Conservation (phyloP, 1,140 invertebrate species). For the Epicauta chinensis region DNA sequence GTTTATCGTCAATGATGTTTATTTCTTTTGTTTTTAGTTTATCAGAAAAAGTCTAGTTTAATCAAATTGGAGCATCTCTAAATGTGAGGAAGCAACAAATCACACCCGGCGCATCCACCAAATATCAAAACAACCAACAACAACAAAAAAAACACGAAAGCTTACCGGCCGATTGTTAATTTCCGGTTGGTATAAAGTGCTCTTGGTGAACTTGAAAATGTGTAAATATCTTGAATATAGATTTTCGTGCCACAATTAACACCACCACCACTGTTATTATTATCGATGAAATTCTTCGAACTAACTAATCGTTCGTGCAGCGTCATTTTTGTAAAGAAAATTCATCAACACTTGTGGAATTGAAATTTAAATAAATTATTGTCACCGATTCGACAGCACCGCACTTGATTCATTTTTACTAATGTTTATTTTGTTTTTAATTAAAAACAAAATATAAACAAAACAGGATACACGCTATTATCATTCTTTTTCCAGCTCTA, state of each 20-base stretch:
- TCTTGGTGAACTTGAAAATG: slow-evolving; percentile 34
- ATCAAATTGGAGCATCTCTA: too few relatives aligned
- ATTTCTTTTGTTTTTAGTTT: too few relatives aligned
- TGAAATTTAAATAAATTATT: slow-evolving; percentile 1
- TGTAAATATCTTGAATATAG: slow-evolving; percentile 14
- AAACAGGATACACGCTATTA: not conserved
- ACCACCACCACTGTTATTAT: slow-evolving; percentile 1
- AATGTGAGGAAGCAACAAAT: too few relatives aligned
- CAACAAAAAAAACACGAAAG: not conserved
- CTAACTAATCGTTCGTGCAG: not conserved
- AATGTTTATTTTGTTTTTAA: slow-evolving; percentile 1
- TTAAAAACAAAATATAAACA: slow-evolving; percentile 3
- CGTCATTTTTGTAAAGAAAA: slow-evolving; percentile 1
- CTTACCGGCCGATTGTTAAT: slow-evolving; percentile 27
- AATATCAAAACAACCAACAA: not conserved
- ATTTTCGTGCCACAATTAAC: not conserved
- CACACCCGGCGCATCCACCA: not conserved
- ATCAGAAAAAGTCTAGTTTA: too few relatives aligned
- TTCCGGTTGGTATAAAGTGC: slow-evolving; percentile 34
- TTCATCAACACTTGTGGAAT: slow-evolving; percentile 1
- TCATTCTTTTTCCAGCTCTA: not conserved
- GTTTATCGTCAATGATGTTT: too few relatives aligned
- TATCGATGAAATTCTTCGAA: not conserved
- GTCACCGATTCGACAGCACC: not conserved
- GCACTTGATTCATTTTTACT: slow-evolving; percentile 1